Percentiles rank a stretch among this genome's conserved stretches.
phyloP scores from a whole-genome alignment of 2,113 vertebrate species.

The mouse (Mus musculus) region GRCm39 chr14:84041501-84042000 shows the following conservation, averaged over 20 bases:
- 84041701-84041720: background rate
- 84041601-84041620: background rate
- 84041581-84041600: background rate
- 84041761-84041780: background rate
- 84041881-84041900: too few species aligned
- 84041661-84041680: background rate
- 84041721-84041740: background rate
- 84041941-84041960: background rate
- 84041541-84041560: background rate
- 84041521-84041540: background rate
- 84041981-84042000: background rate
- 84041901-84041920: background rate
- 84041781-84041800: background rate
- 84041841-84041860: background rate
- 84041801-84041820: too few species aligned
- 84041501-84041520: background rate
- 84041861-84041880: background rate
- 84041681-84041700: background rate
- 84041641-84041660: too few species aligned
- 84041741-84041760: background rate
- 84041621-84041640: background rate
- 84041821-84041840: background rate
- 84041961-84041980: background rate
- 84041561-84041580: accelerated
- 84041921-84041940: background rate